A percentile compares a stretch with the other conserved stretches of the same genome.
phyloP scores from a whole-genome alignment of 2,113 vertebrate species.

The Pyxicephalus adspersus region DNA sequence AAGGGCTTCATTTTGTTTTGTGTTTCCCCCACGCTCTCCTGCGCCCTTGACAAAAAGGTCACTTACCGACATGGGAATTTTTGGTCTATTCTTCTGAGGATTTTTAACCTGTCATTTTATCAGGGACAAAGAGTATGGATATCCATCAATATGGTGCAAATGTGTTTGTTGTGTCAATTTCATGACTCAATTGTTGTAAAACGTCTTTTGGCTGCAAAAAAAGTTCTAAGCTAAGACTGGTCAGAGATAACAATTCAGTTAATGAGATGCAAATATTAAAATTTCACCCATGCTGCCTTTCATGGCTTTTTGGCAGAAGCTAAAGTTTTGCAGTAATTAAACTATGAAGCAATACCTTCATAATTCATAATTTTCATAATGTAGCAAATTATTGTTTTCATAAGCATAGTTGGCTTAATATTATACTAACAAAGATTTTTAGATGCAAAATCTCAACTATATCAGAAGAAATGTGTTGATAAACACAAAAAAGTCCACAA shows the following conservation, averaged over 20 bases:
- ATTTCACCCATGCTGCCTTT: too few species aligned
- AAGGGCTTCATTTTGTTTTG: constrained; percentile 41
- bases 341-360: too few species aligned
- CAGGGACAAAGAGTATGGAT: constrained; percentile 9
- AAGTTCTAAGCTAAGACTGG: not conserved
- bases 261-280: too few species aligned
- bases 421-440: too few species aligned
- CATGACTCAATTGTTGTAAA: not conserved
- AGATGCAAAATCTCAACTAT: too few species aligned
- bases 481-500: too few species aligned
- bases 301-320: not conserved
- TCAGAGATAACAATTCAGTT: too few species aligned
- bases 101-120: constrained; percentile 41
- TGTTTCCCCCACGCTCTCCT: constrained; percentile 35
- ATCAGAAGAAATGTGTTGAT: too few species aligned
- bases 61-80: constrained; percentile 44
- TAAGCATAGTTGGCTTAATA: too few species aligned
- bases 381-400: too few species aligned
- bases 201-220: not conserved
- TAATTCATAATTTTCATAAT: too few species aligned
- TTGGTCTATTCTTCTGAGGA: not conserved
- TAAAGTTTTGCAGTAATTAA: not conserved
- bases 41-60: constrained; percentile 45
- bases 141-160: not conserved
- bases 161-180: not conserved